Evolutionary conservation across 2,113 vertebrate species (phyloP).

Genomic region (Thryonomys swinderianus): DNA sequence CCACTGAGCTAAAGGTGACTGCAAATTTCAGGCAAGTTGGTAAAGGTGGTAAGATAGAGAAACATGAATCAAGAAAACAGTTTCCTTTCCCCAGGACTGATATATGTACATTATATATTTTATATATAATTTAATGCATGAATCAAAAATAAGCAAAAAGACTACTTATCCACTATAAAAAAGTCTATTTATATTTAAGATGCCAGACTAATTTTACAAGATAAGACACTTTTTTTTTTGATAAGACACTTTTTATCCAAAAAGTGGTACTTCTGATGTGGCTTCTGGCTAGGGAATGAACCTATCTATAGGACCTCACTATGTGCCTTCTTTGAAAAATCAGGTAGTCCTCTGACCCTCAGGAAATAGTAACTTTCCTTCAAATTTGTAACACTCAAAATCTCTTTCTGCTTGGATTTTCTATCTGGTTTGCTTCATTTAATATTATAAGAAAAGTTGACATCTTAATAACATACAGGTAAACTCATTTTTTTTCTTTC

Average conservation of each 20-base stretch:
- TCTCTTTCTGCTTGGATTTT: conserved; percentile 25
- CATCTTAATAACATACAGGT: conserved; percentile 4
- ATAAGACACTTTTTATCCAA: background rate
- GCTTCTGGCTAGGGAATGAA: background rate
- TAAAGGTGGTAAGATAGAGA: background rate
- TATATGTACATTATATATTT: background rate
- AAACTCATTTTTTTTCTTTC: background rate
- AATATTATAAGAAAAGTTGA: background rate
- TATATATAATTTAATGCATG: background rate
- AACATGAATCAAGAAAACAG: background rate
- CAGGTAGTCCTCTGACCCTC: background rate
- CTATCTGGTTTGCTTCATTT: conserved; percentile 37
- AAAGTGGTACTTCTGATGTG: background rate
- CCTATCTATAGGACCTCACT: background rate
- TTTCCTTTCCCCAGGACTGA: background rate
- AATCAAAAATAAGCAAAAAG: background rate
- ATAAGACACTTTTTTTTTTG: background rate
- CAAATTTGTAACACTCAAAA: background rate
- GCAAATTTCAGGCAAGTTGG: background rate
- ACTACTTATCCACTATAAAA: background rate
- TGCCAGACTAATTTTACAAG: background rate
- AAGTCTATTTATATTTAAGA: background rate
- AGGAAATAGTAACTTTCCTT: background rate
- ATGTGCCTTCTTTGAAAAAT: background rate
- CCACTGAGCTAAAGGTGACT: background rate